Evolutionary conservation across 2,888 invertebrate genomes (phyloP).

Genomic region (Drosophila glabriapex): DNA sequence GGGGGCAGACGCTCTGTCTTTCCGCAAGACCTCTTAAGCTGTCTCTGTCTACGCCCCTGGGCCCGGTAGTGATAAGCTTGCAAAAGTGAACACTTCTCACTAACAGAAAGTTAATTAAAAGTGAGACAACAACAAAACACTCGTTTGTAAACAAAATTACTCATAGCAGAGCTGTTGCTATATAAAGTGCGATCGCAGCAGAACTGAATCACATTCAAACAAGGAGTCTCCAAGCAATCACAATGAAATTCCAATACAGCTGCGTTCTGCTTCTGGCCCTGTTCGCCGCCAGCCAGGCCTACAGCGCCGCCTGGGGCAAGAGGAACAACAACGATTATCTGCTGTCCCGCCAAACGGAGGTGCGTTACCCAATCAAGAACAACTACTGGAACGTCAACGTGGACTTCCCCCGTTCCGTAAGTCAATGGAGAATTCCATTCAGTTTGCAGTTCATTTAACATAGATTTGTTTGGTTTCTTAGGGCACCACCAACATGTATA

Average conservation of each 20-base stretch:
- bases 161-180: slow-evolving; percentile 28
- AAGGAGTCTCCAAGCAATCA: slow-evolving; percentile 25
- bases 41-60: slow-evolving; percentile 3
- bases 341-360: slow-evolving; percentile 51
- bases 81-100: slow-evolving; percentile 22
- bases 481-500: slow-evolving; percentile 51
- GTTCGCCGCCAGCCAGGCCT: slow-evolving; percentile 56
- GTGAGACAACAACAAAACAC: neutral
- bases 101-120: slow-evolving; percentile 62
- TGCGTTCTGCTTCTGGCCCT: slow-evolving; percentile 63
- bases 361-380: slow-evolving; percentile 55
- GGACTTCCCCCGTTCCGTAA: slow-evolving; percentile 60
- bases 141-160: slow-evolving; percentile 50
- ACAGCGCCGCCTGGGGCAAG: slow-evolving; percentile 61
- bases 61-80: slow-evolving; percentile 47
- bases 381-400: slow-evolving; percentile 53
- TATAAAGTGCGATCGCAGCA: slow-evolving; percentile 37
- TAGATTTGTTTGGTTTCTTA: slow-evolving; percentile 7
- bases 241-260: slow-evolving; percentile 63
- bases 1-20: neutral
- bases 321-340: slow-evolving; percentile 46
- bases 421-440: slow-evolving; percentile 5
- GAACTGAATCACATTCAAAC: slow-evolving; percentile 11
- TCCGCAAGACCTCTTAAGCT: slow-evolving; percentile 17
- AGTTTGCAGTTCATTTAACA: neutral